Conservation (phyloP, 2,113 vertebrate species). For the Phrynocephalus versicolor region DNA sequence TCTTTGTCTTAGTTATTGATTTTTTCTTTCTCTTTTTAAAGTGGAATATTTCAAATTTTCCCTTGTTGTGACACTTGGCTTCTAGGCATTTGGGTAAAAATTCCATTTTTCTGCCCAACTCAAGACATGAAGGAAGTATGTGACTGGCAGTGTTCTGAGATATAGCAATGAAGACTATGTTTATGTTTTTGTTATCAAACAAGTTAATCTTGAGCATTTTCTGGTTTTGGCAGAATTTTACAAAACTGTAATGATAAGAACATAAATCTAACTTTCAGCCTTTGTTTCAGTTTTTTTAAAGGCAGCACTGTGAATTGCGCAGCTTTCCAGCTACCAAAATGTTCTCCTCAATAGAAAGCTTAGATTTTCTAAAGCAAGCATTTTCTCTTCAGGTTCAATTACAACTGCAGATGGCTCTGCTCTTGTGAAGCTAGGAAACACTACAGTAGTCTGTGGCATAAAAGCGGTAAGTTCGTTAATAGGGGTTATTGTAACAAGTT, state of each 20-base stretch:
- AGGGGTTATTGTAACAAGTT: neutral
- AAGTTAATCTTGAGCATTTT: neutral
- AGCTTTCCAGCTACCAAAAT: rapidly evolving
- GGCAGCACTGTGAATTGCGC: neutral
- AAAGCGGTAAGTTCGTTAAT: slow-evolving; percentile 84
- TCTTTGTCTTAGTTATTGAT: too few relatives aligned
- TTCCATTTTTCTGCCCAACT: neutral
- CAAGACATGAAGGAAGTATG: neutral
- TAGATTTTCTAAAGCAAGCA: neutral
- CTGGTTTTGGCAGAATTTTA: too few relatives aligned
- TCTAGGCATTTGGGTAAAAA: neutral
- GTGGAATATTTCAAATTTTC: neutral
- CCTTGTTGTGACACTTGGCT: too few relatives aligned
- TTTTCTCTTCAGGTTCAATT: slow-evolving; percentile 85
- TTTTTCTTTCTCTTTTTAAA: too few relatives aligned
- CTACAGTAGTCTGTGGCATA: slow-evolving; percentile 92
- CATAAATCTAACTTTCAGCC: too few relatives aligned
- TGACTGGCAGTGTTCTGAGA: neutral
- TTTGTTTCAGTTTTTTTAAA: too few relatives aligned
- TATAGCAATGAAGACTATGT: neutral
- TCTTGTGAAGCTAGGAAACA: slow-evolving; percentile 94
- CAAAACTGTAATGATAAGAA: too few relatives aligned
- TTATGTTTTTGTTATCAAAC: neutral
- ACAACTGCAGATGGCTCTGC: slow-evolving; percentile 94
- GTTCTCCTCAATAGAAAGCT: neutral